phyloP scores from a whole-genome alignment of 2,797 vertebrate genomes.

The Salmo trutta region DNA sequence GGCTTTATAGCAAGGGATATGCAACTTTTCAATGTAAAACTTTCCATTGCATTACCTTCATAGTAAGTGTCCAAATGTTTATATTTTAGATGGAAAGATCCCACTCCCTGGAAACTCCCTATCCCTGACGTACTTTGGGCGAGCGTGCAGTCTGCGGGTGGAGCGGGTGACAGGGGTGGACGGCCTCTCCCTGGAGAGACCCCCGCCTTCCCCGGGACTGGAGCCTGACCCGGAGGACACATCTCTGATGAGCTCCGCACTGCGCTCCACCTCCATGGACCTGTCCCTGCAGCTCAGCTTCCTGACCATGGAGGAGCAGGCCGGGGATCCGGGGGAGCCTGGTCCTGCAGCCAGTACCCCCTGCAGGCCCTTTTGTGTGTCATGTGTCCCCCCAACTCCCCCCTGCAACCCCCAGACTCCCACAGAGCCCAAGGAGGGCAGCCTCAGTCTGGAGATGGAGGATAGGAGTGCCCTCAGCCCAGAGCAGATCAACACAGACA shows the following conservation, averaged over 20 bases:
- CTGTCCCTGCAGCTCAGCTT: conserved; percentile 80
- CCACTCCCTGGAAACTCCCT: conserved; percentile 85
- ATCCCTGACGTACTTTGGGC: conserved; percentile 85
- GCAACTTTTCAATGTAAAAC: neutral
- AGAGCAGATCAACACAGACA: conserved; percentile 19
- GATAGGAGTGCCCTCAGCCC: conserved; percentile 12
- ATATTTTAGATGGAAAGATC: conserved; percentile 80
- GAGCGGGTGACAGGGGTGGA: conserved; percentile 82
- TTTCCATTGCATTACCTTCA: neutral
- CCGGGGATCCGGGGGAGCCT: conserved; percentile 26
- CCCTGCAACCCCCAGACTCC: conserved; percentile 40
- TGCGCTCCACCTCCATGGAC: conserved; percentile 63
- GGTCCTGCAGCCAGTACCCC: conserved; percentile 73
- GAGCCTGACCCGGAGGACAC: conserved; percentile 43
- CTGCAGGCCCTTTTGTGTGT: conserved; percentile 26
- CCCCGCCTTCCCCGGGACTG: neutral
- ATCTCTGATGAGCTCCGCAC: conserved; percentile 29
- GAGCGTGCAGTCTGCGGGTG: conserved; percentile 76
- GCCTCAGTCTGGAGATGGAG: conserved; percentile 33
- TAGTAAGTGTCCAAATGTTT: neutral
- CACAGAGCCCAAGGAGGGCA: conserved; percentile 21
- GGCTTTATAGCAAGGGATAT: neutral
- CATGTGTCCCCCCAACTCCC: conserved; percentile 18
- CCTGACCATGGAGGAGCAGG: conserved; percentile 72
- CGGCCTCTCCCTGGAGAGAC: conserved; percentile 65